Base-by-base conservation (phyloP, 2,113 vertebrate species). In the Sclerurus mexicanus region DNA sequence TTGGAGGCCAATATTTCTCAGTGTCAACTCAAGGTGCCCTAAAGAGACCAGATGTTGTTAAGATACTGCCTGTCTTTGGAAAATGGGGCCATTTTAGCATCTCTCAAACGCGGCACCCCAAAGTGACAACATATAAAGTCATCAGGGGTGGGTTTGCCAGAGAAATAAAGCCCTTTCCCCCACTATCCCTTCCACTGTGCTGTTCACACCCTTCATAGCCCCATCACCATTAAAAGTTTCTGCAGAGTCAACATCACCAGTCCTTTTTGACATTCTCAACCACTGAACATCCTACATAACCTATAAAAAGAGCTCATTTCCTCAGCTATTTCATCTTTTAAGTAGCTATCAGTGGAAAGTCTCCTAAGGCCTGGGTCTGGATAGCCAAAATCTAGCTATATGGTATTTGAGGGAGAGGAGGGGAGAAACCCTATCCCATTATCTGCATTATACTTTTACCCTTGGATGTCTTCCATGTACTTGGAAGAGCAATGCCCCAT, bases 391-490 rank as follows among this genome's bases (percentile, higher is more conserved):
- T 40, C 88, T 71, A 84, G 27, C 79, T 93, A 60, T 81, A 95
- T 46, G 76, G 73, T 90, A 86, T 74, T 88, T 94, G 87, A 97
- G 88, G 95, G 76, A 96, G 60, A 90, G 79, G 39, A 93, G 96
- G 93, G 94, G 80, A 95, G 93, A 93, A 96, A 95, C 93, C 95
- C 95, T 97, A 80, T 90, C 87, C 87, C 92, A 93, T 96, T 97
- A 96, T 89, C 95, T 93, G 95, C 95, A 95, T 93, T 96, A 96
- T 94, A 76, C 88, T 0, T 52, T 94, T 95, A 94, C 88, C 92
- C 72, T 97, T 96, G 96, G 96, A 97, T 72, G 96, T 37, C 95
- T 94, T 96, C 96, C 96, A 96, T 49, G 95, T 93, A 96, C 96
- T 96, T 95, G 93, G 93, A 86, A 80, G 88, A 97, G 76, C 92